A percentile compares a stretch with the other conserved stretches of the same genome.
These are phyloP conservation scores for Orthosia incerta DNA, from an alignment of 2,888 invertebrate species.

Conservation along the genomic window DNA sequence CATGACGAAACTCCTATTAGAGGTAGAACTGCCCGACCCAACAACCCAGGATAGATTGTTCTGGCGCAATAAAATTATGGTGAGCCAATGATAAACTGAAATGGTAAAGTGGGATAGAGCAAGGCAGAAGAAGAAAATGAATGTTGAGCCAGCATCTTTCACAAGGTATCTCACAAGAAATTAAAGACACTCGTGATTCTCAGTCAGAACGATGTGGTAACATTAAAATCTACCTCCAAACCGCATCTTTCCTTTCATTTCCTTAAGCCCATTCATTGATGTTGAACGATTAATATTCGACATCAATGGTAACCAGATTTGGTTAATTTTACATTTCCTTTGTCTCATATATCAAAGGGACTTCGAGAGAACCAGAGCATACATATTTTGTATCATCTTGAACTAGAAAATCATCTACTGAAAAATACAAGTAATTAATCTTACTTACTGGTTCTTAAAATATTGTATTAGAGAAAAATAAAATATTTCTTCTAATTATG, in stretches of 20 bases:
- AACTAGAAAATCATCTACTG: neutral
- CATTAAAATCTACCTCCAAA: conserved; percentile 42
- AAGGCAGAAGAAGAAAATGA: neutral
- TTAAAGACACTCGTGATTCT: conserved; percentile 1
- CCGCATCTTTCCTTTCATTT: conserved; percentile 50
- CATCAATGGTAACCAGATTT: conserved; percentile 45
- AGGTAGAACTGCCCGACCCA: no score
- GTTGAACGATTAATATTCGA: conserved; percentile 17
- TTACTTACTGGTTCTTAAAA: neutral
- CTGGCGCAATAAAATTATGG: no score
- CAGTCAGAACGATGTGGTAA: neutral
- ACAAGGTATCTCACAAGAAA: neutral
- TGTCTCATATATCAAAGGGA: conserved; percentile 60
- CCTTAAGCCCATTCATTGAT: conserved; percentile 20
- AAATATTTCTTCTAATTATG: neutral
- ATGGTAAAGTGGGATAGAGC: neutral
- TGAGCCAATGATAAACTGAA: no score
- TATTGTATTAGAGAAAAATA: neutral
- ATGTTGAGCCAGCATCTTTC: neutral
- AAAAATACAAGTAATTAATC: neutral
- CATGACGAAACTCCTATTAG: no score
- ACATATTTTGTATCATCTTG: neutral
- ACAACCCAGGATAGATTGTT: no score
- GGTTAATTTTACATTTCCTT: conserved; percentile 54
- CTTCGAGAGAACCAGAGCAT: conserved; percentile 13